These are phyloP conservation scores for Candoia aspera DNA, from an alignment of 2,113 vertebrate species.

Conservation along the genomic window DNA sequence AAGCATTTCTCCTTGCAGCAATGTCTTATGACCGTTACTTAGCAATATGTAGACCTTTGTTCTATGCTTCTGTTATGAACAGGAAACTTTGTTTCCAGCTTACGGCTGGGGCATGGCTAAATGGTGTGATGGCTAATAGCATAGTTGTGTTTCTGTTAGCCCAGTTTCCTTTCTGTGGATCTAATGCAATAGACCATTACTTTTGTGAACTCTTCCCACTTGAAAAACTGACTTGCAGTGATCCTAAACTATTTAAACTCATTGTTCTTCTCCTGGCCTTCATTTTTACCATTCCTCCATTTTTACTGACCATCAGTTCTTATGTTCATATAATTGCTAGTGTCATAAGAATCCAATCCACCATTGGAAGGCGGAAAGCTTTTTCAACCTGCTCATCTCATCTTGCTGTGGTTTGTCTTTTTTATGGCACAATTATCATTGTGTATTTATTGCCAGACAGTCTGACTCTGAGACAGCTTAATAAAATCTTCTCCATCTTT, in stretches of 20 bases:
- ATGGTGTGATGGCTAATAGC: background rate
- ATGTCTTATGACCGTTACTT: background rate
- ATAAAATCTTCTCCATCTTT: conserved; percentile 11
- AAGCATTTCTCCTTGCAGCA: too few relatives aligned
- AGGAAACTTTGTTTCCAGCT: conserved; percentile 17
- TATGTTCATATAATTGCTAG: conserved; percentile 3
- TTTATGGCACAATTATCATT: conserved; percentile 15
- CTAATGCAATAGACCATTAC: background rate
- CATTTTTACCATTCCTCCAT: too few relatives aligned
- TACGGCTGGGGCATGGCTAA: conserved; percentile 25
- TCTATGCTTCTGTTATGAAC: conserved; percentile 33
- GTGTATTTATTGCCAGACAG: background rate
- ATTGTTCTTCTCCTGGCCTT: background rate
- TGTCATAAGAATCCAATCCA: background rate
- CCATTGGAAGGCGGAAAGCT: background rate
- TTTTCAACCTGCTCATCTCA: conserved; percentile 18
- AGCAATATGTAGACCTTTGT: conserved; percentile 45
- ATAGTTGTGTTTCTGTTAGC: conserved; percentile 1
- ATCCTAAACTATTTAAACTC: background rate
- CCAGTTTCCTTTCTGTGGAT: background rate
- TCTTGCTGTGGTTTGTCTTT: background rate
- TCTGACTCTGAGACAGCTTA: background rate
- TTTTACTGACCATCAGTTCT: background rate
- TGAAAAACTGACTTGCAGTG: background rate
- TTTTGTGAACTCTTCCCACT: conserved; percentile 4